Evolutionary conservation across 2,113 vertebrate species (phyloP).

Genomic region (Cephalophus harveyi): DNA sequence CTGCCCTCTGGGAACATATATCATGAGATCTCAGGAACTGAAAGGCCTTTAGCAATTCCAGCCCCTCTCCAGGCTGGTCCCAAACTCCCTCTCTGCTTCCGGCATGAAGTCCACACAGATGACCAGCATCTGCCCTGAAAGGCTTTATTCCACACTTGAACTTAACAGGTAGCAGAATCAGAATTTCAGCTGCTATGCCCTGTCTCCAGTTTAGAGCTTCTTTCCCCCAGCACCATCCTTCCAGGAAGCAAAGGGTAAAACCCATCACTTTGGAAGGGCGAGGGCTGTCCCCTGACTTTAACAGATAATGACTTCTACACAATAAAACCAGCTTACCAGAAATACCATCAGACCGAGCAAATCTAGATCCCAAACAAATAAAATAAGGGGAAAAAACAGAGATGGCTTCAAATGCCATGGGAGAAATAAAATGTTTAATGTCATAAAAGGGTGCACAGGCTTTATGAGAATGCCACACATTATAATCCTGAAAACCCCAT

Average conservation of each 20-base stretch:
- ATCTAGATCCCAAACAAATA: neutral
- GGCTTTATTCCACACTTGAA: rapidly evolving
- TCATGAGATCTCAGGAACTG: neutral
- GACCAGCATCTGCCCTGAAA: neutral
- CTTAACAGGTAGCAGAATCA: neutral
- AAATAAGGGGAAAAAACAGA: neutral
- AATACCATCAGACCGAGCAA: slow-evolving; percentile 46
- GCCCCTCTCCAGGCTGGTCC: neutral
- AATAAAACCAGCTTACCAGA: slow-evolving; percentile 40
- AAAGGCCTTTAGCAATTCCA: neutral
- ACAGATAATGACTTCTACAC: neutral
- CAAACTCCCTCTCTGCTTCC: neutral
- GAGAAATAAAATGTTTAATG: slow-evolving; percentile 46
- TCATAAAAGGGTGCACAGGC: slow-evolving; percentile 20
- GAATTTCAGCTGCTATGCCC: neutral
- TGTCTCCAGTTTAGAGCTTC: neutral
- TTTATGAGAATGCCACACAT: slow-evolving; percentile 41
- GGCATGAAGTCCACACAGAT: rapidly evolving
- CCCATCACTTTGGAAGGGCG: neutral
- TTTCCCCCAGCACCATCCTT: neutral
- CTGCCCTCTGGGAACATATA: neutral
- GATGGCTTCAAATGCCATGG: slow-evolving; percentile 52
- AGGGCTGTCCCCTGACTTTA: neutral
- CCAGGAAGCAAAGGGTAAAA: neutral
- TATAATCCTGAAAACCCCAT: neutral